phyloP scores from a whole-genome alignment of 2,888 invertebrate species.

The Drosophila tripunctata region DNA sequence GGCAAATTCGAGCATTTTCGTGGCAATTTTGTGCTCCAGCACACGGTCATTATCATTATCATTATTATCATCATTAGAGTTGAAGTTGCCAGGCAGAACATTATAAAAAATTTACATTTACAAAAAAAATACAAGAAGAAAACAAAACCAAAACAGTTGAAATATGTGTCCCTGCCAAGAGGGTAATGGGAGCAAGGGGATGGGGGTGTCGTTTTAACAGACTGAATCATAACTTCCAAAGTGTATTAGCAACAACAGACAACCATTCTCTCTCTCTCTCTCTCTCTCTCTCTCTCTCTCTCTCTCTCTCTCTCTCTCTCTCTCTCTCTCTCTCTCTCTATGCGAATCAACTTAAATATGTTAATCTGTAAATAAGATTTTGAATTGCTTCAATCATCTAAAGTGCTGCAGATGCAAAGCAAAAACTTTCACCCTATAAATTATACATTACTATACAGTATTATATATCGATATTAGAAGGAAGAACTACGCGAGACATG shows the following conservation, averaged over 20 bases:
- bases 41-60: slow-evolving; percentile 54
- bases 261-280: not conserved
- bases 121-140: slow-evolving; percentile 7
- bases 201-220: slow-evolving; percentile 4
- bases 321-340: not conserved
- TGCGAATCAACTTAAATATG: slow-evolving; percentile 23
- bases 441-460: not conserved
- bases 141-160: not conserved
- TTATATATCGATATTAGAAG: not conserved
- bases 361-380: slow-evolving; percentile 34
- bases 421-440: not conserved
- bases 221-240: slow-evolving; percentile 33
- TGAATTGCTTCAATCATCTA: slow-evolving; percentile 10
- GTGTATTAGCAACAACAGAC: slow-evolving; percentile 35
- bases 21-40: slow-evolving; percentile 41
- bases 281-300: not conserved
- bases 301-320: not conserved
- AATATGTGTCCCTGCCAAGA: slow-evolving; percentile 21
- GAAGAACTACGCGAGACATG: not conserved
- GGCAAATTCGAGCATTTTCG: slow-evolving; percentile 55
- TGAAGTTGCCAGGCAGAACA: slow-evolving; percentile 23
- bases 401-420: not conserved
- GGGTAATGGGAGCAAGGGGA: not conserved
- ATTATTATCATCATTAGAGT: slow-evolving; percentile 49
- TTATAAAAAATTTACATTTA: slow-evolving; percentile 49